Evolutionary conservation across 2,113 vertebrate species (phyloP).

Genomic region (Calyptommatus sinebrachiatus): DNA sequence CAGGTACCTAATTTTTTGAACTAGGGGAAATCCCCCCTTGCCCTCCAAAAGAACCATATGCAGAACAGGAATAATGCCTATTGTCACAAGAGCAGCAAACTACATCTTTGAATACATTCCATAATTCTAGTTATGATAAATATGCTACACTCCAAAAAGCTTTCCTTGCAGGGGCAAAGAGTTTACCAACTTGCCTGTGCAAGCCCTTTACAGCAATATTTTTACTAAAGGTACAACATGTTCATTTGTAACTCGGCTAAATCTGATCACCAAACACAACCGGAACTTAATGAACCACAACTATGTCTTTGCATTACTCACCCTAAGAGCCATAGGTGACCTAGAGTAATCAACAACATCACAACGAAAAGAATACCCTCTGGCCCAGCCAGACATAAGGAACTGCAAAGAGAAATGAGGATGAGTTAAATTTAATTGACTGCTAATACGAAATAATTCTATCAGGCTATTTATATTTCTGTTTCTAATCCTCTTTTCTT

Average conservation of each 20-base stretch:
- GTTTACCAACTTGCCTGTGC: no score
- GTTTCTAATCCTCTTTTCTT: no score
- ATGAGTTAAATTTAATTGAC: no score
- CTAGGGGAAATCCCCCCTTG: not conserved
- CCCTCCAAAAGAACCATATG: not conserved
- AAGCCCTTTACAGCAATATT: slow-evolving; percentile 5
- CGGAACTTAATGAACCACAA: slow-evolving; percentile 29
- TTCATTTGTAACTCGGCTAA: not conserved
- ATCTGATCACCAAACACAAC: not conserved
- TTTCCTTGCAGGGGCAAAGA: not conserved
- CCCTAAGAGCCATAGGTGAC: slow-evolving; percentile 85
- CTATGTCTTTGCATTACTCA: slow-evolving; percentile 67
- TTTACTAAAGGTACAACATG: slow-evolving; percentile 24
- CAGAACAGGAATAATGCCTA: not conserved
- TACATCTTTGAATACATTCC: not conserved
- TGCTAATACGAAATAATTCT: not conserved
- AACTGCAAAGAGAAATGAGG: slow-evolving; percentile 74
- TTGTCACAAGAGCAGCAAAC: not conserved
- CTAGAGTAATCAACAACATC: slow-evolving; percentile 89
- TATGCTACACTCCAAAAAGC: not conserved
- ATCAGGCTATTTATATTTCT: slow-evolving; percentile 17
- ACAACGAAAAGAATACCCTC: slow-evolving; percentile 89
- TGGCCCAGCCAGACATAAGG: slow-evolving; percentile 97
- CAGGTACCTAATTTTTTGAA: slow-evolving; percentile 2
- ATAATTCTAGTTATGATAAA: not conserved